These are phyloP conservation scores for Cephus pygmeus DNA, from an alignment of 2,888 invertebrate genomes.

Conservation along the genomic window DNA sequence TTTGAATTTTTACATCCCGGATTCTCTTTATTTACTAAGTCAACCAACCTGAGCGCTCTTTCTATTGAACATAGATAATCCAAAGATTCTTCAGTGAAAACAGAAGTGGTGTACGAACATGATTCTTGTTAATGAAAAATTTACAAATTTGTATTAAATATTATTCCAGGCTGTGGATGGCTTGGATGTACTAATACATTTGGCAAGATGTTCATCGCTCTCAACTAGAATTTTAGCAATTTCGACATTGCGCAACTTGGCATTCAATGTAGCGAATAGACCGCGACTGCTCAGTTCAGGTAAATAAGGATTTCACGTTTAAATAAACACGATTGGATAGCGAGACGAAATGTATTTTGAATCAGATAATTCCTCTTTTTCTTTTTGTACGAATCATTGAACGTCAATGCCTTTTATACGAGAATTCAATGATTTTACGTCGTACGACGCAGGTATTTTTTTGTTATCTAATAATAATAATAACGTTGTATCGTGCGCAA, in stretches of 20 bases:
- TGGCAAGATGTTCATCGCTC: conserved; percentile 53
- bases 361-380: background rate
- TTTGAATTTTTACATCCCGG: background rate
- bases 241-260: conserved; percentile 69
- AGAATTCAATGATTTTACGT: background rate
- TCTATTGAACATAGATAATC: background rate
- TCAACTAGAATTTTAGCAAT: conserved; percentile 63
- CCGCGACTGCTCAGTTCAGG: conserved; percentile 69
- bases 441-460: background rate
- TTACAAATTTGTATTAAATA: background rate
- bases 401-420: background rate
- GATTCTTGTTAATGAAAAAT: background rate
- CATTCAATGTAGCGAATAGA: conserved; percentile 69
- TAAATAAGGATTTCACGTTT: conserved; percentile 38
- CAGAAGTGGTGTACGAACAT: background rate
- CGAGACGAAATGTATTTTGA: background rate
- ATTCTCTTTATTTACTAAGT: background rate
- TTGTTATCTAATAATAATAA: background rate
- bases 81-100: background rate
- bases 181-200: conserved; percentile 56
- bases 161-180: conserved; percentile 53
- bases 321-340: background rate
- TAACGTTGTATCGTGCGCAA: background rate
- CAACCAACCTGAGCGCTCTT: background rate
- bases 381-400: background rate